Evolutionary conservation across 2,113 vertebrate genomes (phyloP), one percentile per base, ranked within the genome.

Genomic region (Cygnus atratus): DNA sequence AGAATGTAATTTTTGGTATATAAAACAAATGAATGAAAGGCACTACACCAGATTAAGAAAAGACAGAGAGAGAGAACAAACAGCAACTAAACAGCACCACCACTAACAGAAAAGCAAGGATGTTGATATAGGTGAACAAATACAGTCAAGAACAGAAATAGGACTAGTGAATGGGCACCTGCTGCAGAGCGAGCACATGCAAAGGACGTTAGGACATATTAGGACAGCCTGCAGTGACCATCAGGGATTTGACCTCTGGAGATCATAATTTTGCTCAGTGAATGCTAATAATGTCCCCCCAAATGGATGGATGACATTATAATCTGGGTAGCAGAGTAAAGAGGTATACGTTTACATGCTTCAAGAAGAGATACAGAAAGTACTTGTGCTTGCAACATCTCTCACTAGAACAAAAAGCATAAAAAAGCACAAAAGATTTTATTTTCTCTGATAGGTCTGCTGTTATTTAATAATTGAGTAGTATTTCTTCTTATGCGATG

Each of bases 111-210:
- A 41, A 65, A 41, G 2, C 15, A 65, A 65, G 29, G 22, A 62
- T 63, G 15, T 7, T 81, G 2, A 12, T 39, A 57, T 14, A 73
- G 1, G 15, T 89, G 31, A 71, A 75, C 57, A 43, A 66, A 57
- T 65, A 59, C 4, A 52, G 11, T 41, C 20, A 81, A 48, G 20
- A 52, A 29, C 22, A 84, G 58, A 72, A 76, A 72, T 39, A 41
- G 1, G 2, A 24, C 15, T 22, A 17, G 21, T 54, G 43, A 91
- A 57, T 33, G 35, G 52, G 46, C 6, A 88, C 12, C 13, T 87
- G 61, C 41, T 5, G 6, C 0, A 1, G 29, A 33, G 73, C 4
- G 5, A 77, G 55, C 0, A 0, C 88, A 76, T 28, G 71, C 10
- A 79, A 88, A 79, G 17, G 28, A 78, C 20, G 46, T 48, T 48